phyloP scores from a whole-genome alignment of 2,797 vertebrate genomes.

The Trachops cirrhosus region DNA sequence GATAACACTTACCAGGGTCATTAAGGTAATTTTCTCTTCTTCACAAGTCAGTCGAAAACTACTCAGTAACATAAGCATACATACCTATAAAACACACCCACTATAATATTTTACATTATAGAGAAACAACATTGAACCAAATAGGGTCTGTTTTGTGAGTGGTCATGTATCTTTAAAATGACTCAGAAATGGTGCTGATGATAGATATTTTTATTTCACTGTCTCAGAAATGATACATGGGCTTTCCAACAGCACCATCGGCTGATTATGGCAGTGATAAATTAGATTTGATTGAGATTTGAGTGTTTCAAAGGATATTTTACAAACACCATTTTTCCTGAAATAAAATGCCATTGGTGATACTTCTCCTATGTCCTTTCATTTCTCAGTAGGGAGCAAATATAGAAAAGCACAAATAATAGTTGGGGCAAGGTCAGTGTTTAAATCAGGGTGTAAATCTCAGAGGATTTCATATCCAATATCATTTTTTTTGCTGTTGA shows the following conservation, averaged over 20 bases:
- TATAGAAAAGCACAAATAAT: slow-evolving; percentile 6
- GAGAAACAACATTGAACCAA: not conserved
- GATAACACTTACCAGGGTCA: not conserved
- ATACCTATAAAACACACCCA: not conserved
- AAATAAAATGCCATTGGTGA: slow-evolving; percentile 40
- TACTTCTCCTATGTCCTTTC: slow-evolving; percentile 2
- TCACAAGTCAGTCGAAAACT: slow-evolving; percentile 38
- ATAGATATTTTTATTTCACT: not conserved
- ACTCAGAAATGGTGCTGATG: not conserved
- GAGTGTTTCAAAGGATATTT: slow-evolving; percentile 42
- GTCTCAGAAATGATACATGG: not conserved
- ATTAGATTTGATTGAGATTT: slow-evolving; percentile 27
- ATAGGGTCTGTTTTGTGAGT: not conserved
- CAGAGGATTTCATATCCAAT: slow-evolving; percentile 12
- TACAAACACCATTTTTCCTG: slow-evolving; percentile 36
- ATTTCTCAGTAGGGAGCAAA: slow-evolving; percentile 6
- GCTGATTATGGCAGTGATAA: slow-evolving; percentile 14
- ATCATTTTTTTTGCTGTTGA: slow-evolving; percentile 2
- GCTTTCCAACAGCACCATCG: not conserved
- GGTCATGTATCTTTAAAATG: not conserved
- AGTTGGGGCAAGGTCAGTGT: slow-evolving; percentile 12
- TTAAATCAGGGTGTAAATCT: slow-evolving; percentile 38
- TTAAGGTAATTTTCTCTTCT: slow-evolving; percentile 21
- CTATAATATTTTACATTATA: not conserved
- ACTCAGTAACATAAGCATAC: slow-evolving; percentile 8